Percentiles rank a stretch among this genome's conserved stretches.
Evolutionary conservation across 2,888 invertebrate species (phyloP).

Genomic region (Notodonta ziczac): DNA sequence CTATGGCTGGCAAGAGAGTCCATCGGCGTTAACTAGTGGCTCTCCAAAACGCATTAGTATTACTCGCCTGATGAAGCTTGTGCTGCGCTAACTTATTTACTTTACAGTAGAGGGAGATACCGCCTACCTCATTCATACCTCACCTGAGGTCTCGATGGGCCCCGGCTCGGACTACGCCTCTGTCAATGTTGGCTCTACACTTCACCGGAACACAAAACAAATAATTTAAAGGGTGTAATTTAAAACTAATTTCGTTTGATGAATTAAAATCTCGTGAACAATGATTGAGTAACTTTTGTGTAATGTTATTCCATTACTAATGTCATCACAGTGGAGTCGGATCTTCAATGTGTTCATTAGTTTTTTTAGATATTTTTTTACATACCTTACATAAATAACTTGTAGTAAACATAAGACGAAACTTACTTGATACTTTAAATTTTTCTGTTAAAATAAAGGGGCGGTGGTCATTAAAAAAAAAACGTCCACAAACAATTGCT

Average conservation of each 20-base stretch:
- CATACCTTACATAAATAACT: no score
- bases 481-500: no score
- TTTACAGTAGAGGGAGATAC: constrained; percentile 41
- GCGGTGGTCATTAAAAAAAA: no score
- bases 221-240: constrained; percentile 51
- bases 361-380: no score
- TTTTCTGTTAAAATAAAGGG: no score
- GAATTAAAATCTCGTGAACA: background rate
- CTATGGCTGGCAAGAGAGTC: constrained; percentile 54
- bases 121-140: no score
- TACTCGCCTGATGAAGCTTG: constrained; percentile 58
- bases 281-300: background rate
- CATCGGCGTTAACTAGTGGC: constrained; percentile 53
- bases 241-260: constrained; percentile 38
- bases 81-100: constrained; percentile 44
- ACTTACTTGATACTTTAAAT: no score
- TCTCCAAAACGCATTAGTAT: constrained; percentile 69
- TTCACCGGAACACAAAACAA: constrained; percentile 56
- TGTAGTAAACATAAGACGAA: no score
- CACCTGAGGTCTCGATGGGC: constrained; percentile 37
- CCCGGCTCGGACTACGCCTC: constrained; percentile 32
- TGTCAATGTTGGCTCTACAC: constrained; percentile 64
- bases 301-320: background rate
- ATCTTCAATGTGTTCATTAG: no score
- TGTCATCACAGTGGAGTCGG: no score